These are phyloP conservation scores for Syngnathus scovelli DNA, from an alignment of 2,113 vertebrate genomes.

Conservation along the genomic window DNA sequence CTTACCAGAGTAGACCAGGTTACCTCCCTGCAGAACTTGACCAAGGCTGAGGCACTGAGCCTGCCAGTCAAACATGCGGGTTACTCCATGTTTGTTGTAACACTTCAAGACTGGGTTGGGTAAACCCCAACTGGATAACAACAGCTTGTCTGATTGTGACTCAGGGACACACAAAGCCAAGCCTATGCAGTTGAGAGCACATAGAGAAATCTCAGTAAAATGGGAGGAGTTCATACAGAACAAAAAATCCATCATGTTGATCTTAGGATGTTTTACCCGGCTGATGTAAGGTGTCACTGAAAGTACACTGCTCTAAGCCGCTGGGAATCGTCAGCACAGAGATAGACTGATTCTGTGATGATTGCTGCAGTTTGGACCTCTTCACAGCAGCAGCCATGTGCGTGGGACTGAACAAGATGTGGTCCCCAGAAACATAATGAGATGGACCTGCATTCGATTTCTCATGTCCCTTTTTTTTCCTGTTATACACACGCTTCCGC, in stretches of 20 bases:
- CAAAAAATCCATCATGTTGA: neutral
- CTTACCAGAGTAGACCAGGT: slow-evolving; percentile 93
- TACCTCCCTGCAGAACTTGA: slow-evolving; percentile 84
- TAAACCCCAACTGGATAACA: slow-evolving; percentile 90
- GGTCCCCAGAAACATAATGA: slow-evolving; percentile 50
- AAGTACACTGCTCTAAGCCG: slow-evolving; percentile 69
- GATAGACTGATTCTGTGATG: slow-evolving; percentile 38
- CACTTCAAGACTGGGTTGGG: slow-evolving; percentile 81
- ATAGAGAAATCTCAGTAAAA: neutral
- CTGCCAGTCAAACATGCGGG: slow-evolving; percentile 95
- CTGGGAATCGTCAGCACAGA: slow-evolving; percentile 79
- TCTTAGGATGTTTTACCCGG: slow-evolving; percentile 34
- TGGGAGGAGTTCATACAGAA: neutral
- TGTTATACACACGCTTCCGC: slow-evolving; percentile 8
- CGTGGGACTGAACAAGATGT: slow-evolving; percentile 73
- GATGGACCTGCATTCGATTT: slow-evolving; percentile 6
- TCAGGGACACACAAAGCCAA: slow-evolving; percentile 69
- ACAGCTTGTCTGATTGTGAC: slow-evolving; percentile 77
- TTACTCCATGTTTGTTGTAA: slow-evolving; percentile 82
- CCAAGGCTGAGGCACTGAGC: slow-evolving; percentile 89
- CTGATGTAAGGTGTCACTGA: slow-evolving; percentile 54
- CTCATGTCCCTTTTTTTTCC: slow-evolving; percentile 3
- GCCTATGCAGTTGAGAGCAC: slow-evolving; percentile 51
- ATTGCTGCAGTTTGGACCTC: slow-evolving; percentile 42
- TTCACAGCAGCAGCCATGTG: slow-evolving; percentile 55